Base-by-base conservation (phyloP, 1,140 invertebrate species). In the Achroia grisella region DNA sequence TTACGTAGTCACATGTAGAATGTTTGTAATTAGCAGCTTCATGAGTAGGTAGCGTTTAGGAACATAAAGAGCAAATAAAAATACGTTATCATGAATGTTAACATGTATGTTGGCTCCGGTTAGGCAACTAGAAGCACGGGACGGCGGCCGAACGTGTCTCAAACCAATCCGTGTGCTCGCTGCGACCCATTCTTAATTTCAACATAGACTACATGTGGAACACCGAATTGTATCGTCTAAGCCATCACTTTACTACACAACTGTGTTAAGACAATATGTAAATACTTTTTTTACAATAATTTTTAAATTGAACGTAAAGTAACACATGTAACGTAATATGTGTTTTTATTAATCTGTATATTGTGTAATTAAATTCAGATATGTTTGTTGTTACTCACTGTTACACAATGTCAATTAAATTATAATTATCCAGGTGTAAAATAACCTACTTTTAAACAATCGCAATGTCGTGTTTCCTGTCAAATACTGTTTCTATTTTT, bases 61-160 rank as follows among this genome's bases (percentile, higher is more conserved):
- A 73, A 72, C 65, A 65, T 52, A 74, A 69, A 68, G 33, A 62
- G 69, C 69, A 76, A 78, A 72, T 51, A 58, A 75, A 69, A 73
- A 62, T 55, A 69, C 47, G 58, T 58, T 55, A 54, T 53, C 32
- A 52, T 58, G 55, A 45, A 48, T 48, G 56, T 62, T 58, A 52
- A 48, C 44, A 51, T 55, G 39, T 47, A 55, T 52, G 56, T 50
- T 52, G 62, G 65, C 60, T 68, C 52, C 62, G 56, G 65, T 65
- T 62, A 80, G 85, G 77, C 83, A 82, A 86, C 79, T 86, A 86
- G 83, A 87, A 86, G 83, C 85, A 86, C 83, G 64, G 77, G 77
- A 75, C 72, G 70, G 66, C 55, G 73, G 63, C 56, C 70, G 64
- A 51, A 61, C 58, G 62, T 53, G 68, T 61, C 60, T 68, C 63